Conservation (phyloP, 2,113 vertebrate species). For the Burhinus oedicnemus region DNA sequence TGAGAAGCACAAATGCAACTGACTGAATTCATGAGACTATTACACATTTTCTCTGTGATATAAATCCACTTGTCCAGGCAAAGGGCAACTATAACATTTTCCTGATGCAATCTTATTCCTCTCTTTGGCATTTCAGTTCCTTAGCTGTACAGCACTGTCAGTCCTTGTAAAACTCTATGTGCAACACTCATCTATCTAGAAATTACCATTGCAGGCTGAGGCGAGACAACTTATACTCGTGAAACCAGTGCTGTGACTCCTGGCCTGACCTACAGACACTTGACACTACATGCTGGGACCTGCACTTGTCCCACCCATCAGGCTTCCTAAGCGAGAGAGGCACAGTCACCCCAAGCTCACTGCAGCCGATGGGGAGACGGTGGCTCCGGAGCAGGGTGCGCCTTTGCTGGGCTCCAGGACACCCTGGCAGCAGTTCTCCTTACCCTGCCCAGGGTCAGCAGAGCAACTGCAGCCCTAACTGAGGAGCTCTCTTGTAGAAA, state of each 20-base stretch:
- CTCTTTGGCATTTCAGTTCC: background rate
- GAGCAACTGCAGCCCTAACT: fast-evolving
- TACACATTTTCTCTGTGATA: background rate
- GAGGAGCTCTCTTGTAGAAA: background rate
- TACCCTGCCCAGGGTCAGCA: background rate
- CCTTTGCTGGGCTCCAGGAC: background rate
- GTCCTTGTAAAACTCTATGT: background rate
- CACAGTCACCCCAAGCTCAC: background rate
- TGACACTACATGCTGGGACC: background rate
- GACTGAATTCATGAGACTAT: background rate
- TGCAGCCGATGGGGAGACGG: background rate
- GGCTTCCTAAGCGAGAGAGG: background rate
- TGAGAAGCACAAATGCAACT: background rate
- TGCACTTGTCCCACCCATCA: background rate
- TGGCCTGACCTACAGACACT: background rate
- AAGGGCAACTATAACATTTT: background rate
- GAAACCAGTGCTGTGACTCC: background rate
- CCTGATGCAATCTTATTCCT: background rate
- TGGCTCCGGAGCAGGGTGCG: fast-evolving
- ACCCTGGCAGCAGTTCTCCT: background rate
- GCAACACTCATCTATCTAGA: background rate
- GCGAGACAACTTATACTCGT: fast-evolving
- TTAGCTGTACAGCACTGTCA: background rate
- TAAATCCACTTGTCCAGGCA: background rate
- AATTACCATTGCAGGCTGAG: background rate